Percentiles rank a stretch among this genome's conserved stretches.
Conservation (phyloP, 1,140 invertebrate genomes). For the Apocrypta bakeri region DNA sequence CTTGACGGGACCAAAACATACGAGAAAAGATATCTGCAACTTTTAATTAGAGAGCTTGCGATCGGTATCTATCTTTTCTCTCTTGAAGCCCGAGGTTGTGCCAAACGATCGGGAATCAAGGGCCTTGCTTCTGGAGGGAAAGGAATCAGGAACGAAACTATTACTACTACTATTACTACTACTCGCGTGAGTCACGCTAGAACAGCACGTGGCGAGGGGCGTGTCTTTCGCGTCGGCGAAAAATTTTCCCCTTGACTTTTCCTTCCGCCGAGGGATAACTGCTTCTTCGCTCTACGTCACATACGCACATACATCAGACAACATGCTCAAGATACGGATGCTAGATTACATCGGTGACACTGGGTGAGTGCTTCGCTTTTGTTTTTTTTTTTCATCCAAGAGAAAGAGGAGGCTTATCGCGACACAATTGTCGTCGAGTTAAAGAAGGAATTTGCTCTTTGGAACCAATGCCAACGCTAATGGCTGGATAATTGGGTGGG, state of each 20-base stretch:
- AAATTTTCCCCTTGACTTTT: not conserved
- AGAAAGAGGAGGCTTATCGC: not conserved
- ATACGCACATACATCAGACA: not conserved
- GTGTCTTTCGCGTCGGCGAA: not conserved
- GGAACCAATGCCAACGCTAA: not conserved
- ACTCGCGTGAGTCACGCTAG: not conserved
- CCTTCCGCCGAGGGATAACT: not conserved
- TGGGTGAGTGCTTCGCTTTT: constrained; percentile 63
- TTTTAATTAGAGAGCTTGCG: not conserved
- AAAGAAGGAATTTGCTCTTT: not conserved
- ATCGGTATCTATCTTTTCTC: too few relatives aligned
- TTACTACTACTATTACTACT: not conserved
- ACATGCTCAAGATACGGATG: constrained; percentile 72
- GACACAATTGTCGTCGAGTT: not conserved
- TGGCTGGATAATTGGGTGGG: not conserved
- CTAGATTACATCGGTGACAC: constrained; percentile 72
- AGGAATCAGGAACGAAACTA: not conserved
- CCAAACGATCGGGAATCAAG: too few relatives aligned
- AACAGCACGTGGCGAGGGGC: not conserved
- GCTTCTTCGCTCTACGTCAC: not conserved
- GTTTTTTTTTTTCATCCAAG: not conserved
- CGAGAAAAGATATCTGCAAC: not conserved
- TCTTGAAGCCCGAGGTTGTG: not conserved
- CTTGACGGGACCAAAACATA: not conserved
- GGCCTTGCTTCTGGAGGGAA: too few relatives aligned